Evolutionary conservation across 2,888 invertebrate species (phyloP).

Genomic region (Hartigia nigra): DNA sequence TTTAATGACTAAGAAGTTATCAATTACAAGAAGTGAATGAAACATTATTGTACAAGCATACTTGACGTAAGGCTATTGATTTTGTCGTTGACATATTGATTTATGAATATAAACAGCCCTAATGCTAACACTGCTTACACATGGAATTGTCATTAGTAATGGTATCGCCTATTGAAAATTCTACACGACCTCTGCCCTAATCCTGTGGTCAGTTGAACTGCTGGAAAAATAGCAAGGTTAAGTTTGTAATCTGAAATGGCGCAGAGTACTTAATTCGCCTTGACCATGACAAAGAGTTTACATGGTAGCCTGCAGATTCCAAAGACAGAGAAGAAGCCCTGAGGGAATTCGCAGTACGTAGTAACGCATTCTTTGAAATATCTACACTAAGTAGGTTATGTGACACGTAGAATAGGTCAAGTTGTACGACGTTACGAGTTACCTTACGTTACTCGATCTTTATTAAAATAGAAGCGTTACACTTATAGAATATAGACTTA

Average conservation of each 20-base stretch:
- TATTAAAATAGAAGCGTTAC: not conserved
- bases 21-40: not conserved
- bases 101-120: not conserved
- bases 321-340: constrained; percentile 28
- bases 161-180: not conserved
- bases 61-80: not conserved
- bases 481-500: not conserved
- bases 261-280: constrained; percentile 33
- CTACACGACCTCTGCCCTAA: not conserved
- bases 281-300: constrained; percentile 54
- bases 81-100: not conserved
- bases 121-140: not conserved
- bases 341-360: not conserved
- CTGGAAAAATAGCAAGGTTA: constrained; percentile 50
- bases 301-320: constrained; percentile 43
- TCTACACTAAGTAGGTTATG: not conserved
- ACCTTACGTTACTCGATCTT: not conserved
- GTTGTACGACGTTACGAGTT: not conserved
- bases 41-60: not conserved
- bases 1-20: not conserved
- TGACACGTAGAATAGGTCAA: not conserved
- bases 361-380: not conserved
- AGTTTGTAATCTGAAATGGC: constrained; percentile 14
- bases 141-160: not conserved
- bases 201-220: constrained; percentile 23